Percentiles rank a stretch among this genome's conserved stretches.
phyloP scores from a whole-genome alignment of 2,797 vertebrate genomes.

The Smutsia gigantea region DNA sequence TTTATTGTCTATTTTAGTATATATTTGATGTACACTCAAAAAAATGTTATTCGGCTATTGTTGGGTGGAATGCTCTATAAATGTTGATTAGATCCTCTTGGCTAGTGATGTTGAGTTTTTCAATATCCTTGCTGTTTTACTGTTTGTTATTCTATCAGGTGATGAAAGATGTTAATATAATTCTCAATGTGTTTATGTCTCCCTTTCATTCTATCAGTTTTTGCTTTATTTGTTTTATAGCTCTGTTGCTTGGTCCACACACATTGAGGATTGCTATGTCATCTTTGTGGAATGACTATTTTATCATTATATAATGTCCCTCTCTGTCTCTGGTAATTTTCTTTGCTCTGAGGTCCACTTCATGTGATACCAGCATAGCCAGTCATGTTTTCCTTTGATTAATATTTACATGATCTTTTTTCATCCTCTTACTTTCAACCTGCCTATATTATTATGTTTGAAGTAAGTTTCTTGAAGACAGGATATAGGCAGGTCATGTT shows the following conservation, averaged over 20 bases:
- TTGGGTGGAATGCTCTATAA: not conserved
- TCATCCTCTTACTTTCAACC: not conserved
- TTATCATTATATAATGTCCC: too few relatives aligned
- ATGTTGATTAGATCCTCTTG: not conserved
- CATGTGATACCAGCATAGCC: not conserved
- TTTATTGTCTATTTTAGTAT: not conserved
- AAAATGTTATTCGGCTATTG: not conserved
- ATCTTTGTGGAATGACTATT: not conserved
- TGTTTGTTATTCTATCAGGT: not conserved
- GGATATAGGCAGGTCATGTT: not conserved
- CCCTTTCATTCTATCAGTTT: not conserved
- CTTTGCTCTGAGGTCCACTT: not conserved
- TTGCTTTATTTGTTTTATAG: not conserved
- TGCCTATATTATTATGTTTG: not conserved
- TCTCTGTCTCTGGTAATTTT: not conserved
- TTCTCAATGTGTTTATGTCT: not conserved
- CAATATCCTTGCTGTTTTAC: not conserved
- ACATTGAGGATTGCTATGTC: not conserved
- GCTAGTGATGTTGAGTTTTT: not conserved
- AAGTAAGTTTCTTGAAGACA: not conserved
- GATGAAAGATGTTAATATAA: not conserved
- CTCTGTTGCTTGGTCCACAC: not conserved
- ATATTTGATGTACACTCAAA: not conserved
- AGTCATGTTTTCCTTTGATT: not conserved
- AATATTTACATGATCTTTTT: not conserved